phyloP scores from a whole-genome alignment of 2,797 vertebrate species.

The Salmo trutta region DNA sequence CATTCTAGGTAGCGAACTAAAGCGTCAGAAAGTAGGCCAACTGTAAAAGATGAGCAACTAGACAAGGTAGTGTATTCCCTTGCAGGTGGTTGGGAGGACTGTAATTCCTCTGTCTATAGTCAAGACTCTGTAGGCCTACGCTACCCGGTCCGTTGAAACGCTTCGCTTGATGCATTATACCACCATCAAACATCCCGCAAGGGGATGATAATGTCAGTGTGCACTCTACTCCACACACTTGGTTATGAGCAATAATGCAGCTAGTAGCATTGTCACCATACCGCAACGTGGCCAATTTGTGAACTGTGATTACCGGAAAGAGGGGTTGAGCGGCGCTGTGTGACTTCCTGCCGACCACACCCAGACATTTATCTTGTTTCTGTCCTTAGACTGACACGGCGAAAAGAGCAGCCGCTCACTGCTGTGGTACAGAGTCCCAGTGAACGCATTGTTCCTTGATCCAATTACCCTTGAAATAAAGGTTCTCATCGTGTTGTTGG shows the following conservation, averaged over 20 bases:
- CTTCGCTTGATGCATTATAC: neutral
- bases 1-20: neutral
- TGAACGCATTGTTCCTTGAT: neutral
- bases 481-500: neutral
- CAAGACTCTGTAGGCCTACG: too few species aligned
- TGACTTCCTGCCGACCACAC: conserved; percentile 54
- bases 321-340: conserved; percentile 45
- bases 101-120: neutral
- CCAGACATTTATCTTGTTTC: conserved; percentile 61
- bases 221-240: too few species aligned
- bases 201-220: neutral
- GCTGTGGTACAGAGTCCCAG: neutral
- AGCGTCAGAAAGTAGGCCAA: neutral
- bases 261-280: neutral
- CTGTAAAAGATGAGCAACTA: neutral
- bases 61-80: neutral
- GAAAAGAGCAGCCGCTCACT: neutral
- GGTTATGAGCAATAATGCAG: neutral
- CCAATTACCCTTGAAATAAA: neutral
- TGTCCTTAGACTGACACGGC: conserved; percentile 36
- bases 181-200: neutral
- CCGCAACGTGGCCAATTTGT: neutral
- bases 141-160: neutral
- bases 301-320: conserved; percentile 66
- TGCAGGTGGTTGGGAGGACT: neutral